Evolutionary conservation across 2,888 invertebrate genomes (phyloP).

Genomic region (Gryllus longicercus): DNA sequence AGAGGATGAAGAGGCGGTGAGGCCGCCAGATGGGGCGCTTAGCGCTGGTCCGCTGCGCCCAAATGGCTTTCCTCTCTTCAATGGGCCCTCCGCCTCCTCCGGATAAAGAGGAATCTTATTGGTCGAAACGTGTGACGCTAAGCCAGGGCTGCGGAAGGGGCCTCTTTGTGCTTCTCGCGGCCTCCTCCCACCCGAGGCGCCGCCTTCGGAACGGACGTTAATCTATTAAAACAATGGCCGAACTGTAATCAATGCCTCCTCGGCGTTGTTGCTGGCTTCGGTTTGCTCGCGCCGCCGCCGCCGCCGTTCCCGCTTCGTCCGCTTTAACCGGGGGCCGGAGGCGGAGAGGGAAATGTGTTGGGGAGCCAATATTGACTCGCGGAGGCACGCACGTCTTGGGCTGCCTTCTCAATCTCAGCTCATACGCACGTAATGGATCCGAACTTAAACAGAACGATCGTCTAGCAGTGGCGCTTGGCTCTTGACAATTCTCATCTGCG

Average conservation of each 20-base stretch:
- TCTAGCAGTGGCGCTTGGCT: neutral
- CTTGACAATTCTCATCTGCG: too few species aligned
- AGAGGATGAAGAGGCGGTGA: neutral
- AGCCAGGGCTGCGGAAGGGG: neutral
- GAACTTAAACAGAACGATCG: neutral
- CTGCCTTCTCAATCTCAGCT: neutral
- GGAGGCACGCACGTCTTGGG: neutral
- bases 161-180: neutral
- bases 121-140: conserved; percentile 8
- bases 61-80: conserved; percentile 9
- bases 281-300: neutral
- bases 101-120: conserved; percentile 6
- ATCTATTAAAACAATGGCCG: conserved; percentile 17
- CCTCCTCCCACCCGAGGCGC: neutral
- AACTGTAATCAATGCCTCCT: conserved; percentile 17
- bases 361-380: neutral
- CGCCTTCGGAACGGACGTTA: neutral
- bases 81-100: neutral
- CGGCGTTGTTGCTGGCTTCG: neutral
- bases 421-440: neutral
- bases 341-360: too few species aligned
- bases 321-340: neutral
- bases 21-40: neutral
- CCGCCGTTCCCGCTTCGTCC: neutral
- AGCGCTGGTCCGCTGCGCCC: conserved; percentile 8